A percentile compares a stretch with the other conserved stretches of the same genome.
Conservation (phyloP, 2,113 vertebrate genomes). For the Hemiprocne comata region DNA sequence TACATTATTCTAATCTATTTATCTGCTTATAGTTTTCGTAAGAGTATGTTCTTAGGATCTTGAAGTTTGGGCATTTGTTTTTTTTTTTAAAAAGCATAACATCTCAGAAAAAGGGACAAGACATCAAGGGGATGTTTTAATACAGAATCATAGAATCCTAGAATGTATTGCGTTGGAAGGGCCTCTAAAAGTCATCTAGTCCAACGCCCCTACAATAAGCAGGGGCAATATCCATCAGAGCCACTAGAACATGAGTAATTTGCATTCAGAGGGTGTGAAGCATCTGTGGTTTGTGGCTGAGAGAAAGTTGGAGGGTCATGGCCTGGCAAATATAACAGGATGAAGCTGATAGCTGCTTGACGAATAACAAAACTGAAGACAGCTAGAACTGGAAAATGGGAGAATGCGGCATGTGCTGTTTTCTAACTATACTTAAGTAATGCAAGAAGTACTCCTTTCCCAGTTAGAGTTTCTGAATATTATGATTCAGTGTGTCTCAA, state of each 20-base stretch:
- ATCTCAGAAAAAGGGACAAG: neutral
- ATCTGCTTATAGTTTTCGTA: neutral
- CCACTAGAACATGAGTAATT: neutral
- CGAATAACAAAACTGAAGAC: neutral
- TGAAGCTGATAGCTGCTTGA: neutral
- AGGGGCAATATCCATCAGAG: neutral
- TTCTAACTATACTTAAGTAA: neutral
- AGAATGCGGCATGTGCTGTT: neutral
- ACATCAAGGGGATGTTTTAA: neutral
- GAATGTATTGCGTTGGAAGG: too few species aligned
- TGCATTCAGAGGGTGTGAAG: neutral
- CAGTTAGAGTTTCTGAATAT: neutral
- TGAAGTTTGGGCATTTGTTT: neutral
- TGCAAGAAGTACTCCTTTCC: neutral
- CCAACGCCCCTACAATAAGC: too few species aligned
- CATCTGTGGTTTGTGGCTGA: constrained; percentile 2
- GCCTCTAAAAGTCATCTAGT: too few species aligned
- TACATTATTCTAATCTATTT: neutral
- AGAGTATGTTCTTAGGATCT: neutral
- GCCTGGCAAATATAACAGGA: neutral
- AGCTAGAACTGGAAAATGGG: neutral
- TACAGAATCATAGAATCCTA: too few species aligned
- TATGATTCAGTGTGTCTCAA: neutral
- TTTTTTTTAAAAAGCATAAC: neutral
- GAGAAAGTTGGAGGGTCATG: neutral